Base-by-base conservation (phyloP, 2,888 invertebrate species). In the Scaptomyza caliginosa region DNA sequence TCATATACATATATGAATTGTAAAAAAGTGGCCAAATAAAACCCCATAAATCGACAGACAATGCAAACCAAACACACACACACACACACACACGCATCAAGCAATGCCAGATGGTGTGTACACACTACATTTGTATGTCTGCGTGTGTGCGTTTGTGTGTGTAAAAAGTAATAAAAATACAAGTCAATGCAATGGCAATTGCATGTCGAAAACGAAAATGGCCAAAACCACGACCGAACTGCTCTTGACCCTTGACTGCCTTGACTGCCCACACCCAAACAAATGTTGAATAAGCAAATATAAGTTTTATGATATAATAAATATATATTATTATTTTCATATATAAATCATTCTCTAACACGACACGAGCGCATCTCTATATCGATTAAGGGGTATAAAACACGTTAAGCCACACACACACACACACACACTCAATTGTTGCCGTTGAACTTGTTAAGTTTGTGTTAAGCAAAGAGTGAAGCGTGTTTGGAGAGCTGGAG, bases 1-100 rank as follows among this genome's bases (percentile, higher is more conserved):
- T 16, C 32, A 16, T n/a, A 28, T 8, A 17, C 39, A 48, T 42
- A 68, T 58, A 67, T 74, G 71, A 67, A 67, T 66, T 66, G 73
- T 71, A 76, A 81, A 81, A 81, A 76, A 82, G 81, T 82, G 71
- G 78, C 78, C 70, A 84, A 82, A 84, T 82, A 82, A 84, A 84
- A 78, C 65, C 81, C 81, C 81, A 82, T 84, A 82, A 82, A 84
- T 82, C 78, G 81, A 81, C 81, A 76, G 74, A 81, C 84, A 81
- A 84, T 81, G 81, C 75, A 71, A 48, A 69, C 69, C 67, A 59
- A 46, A 45, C 45, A 40, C 45, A 43, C 28, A 17, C 13, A 32
- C 43, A 52, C 26, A 52, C 16, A 48, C n/a, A 19, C 26, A 40
- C 46, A 26, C 55, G 28, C 48, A 28, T 43, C 21, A 16, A 52